These are phyloP conservation scores for Pterocles orientalis DNA, from an alignment of 2,113 vertebrate genomes.

Conservation along the genomic window DNA sequence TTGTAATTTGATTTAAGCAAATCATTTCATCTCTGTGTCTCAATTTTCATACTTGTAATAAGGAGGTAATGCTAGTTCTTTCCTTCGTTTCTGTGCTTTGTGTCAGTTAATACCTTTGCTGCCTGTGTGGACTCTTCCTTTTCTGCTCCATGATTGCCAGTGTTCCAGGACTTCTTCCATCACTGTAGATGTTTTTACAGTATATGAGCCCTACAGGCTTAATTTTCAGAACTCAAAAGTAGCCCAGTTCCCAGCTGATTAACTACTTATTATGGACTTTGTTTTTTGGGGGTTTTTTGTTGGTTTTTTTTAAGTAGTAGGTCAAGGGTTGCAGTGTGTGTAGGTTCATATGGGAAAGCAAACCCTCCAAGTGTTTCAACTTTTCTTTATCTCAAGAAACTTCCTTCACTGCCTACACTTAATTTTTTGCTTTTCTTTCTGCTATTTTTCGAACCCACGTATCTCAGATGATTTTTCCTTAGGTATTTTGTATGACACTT, in stretches of 20 bases:
- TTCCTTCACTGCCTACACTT: background rate
- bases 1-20: background rate
- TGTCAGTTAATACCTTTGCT: background rate
- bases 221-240: background rate
- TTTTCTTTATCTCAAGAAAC: background rate
- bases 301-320: background rate
- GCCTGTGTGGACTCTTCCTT: background rate
- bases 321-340: background rate
- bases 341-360: background rate
- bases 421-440: background rate
- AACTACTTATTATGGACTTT: background rate
- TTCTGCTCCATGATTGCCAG: background rate
- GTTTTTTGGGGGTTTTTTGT: background rate
- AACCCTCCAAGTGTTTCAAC: background rate
- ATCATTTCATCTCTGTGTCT: background rate
- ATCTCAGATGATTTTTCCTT: background rate
- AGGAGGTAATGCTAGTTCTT: background rate
- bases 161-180: background rate
- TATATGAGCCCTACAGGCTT: background rate
- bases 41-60: background rate
- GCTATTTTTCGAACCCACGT: background rate
- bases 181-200: background rate
- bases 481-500: background rate
- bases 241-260: background rate
- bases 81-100: background rate